These are phyloP conservation scores for Psephotus haematonotus DNA, from an alignment of 2,113 vertebrate species.

Conservation along the genomic window DNA sequence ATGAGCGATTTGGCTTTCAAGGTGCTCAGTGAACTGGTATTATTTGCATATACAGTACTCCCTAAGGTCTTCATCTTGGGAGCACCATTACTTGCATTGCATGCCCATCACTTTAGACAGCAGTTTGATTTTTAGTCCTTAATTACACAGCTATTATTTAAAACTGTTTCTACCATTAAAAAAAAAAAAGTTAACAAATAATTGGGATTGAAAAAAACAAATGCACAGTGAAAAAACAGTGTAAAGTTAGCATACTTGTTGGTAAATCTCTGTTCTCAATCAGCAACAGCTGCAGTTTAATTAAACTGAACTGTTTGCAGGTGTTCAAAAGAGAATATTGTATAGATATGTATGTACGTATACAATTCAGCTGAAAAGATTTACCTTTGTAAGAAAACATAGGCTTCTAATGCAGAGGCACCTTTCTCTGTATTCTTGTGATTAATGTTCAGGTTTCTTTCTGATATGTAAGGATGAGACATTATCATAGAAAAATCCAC, in stretches of 20 bases:
- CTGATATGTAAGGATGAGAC: slow-evolving; percentile 33
- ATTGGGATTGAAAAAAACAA: background rate
- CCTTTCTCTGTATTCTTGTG: background rate
- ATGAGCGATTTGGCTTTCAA: slow-evolving; percentile 54
- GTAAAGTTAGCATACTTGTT: slow-evolving; percentile 14
- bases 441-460: slow-evolving; percentile 20
- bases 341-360: background rate
- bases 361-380: background rate
- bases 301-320: slow-evolving; percentile 51
- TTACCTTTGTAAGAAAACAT: background rate
- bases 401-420: background rate
- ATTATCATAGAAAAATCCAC: slow-evolving; percentile 26
- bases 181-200: background rate
- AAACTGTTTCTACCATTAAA: slow-evolving; percentile 15
- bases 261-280: slow-evolving; percentile 18
- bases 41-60: slow-evolving; percentile 51
- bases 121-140: slow-evolving; percentile 38
- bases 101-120: slow-evolving; percentile 1
- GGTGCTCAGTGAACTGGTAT: slow-evolving; percentile 33
- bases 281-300: slow-evolving; percentile 57
- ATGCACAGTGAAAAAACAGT: background rate
- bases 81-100: background rate
- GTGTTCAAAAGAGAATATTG: slow-evolving; percentile 17
- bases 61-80: slow-evolving; percentile 21
- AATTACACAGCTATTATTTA: slow-evolving; percentile 38